Evolutionary conservation across 2,113 vertebrate species (phyloP).

Genomic region (Saimiri boliviensis): DNA sequence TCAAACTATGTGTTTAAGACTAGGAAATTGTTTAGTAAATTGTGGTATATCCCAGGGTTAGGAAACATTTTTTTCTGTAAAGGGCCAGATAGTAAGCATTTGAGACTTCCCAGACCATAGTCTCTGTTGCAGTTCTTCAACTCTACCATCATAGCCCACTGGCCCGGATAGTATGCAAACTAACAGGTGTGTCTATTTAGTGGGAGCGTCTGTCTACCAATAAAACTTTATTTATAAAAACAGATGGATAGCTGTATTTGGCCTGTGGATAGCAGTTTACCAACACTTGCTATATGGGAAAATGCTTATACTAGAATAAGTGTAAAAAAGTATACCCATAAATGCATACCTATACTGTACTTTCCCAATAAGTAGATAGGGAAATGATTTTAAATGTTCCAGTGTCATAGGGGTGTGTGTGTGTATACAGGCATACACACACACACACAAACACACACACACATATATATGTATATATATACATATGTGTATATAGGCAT

Average conservation of each 20-base stretch:
- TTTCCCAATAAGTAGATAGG: neutral
- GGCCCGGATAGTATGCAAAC: neutral
- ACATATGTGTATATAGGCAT: too few species aligned
- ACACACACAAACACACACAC: too few species aligned
- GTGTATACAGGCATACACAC: neutral
- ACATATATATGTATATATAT: too few species aligned
- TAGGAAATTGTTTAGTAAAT: neutral
- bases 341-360: neutral
- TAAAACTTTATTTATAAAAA: neutral
- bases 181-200: neutral
- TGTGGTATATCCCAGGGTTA: neutral
- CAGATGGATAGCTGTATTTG: neutral
- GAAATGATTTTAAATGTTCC: neutral
- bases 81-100: neutral
- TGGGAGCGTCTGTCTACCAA: neutral
- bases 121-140: neutral
- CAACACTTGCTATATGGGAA: neutral
- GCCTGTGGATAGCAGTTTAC: neutral
- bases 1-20: neutral
- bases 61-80: constrained; percentile 7
- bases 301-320: neutral
- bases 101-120: neutral
- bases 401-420: neutral
- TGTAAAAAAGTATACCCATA: neutral
- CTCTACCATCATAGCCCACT: too few species aligned